Evolutionary conservation across 1,140 invertebrate genomes (phyloP), one percentile per base, ranked within the genome.

Genomic region (Hermetia illucens): DNA sequence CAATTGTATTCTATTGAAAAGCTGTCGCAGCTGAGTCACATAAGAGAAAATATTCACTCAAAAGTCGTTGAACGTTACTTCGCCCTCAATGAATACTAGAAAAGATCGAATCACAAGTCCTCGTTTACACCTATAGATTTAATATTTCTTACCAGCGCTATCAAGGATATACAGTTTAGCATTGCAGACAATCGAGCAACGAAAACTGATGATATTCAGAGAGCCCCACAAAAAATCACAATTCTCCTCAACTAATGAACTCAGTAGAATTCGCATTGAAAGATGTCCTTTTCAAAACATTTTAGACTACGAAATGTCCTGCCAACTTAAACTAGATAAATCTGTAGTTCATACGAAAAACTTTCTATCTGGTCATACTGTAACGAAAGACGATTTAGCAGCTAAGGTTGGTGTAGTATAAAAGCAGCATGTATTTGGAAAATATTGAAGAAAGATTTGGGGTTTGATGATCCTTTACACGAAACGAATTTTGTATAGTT

Each of bases 31-130:
- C n/a, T n/a, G n/a, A n/a, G n/a, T n/a, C n/a, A n/a, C n/a, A n/a
- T n/a, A n/a, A n/a, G n/a, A n/a, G n/a, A n/a, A n/a, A n/a, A n/a
- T n/a, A n/a, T 36, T 32, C 40, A 34, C 45, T 55, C 63, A 24
- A 51, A 81, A 74, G 68, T 86, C 19, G 58, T 88, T 42, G 83
- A 88, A 60, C 70, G 81, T 32, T 82, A 88, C 55, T 70, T 87
- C 40, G 86, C 82, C 0, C 54, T 85, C 20, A 74, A 84, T 57
- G 79, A 78, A 49, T 60, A 47, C 17, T 71, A 72, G 63, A 83
- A 83, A 59, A 82, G 82, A 6, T 81, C 73, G 0, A 82, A 88
- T 55, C 83, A 87, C 52, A 58, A 63, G 17, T 79, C 77, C 56
- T 87, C 82, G 3, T 55, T 84, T 18, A 66, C 72, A 19, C 75